Evolutionary conservation across 2,888 invertebrate species (phyloP), one percentile per base, ranked within the genome.

Genomic region (Hyppa rectilinea): DNA sequence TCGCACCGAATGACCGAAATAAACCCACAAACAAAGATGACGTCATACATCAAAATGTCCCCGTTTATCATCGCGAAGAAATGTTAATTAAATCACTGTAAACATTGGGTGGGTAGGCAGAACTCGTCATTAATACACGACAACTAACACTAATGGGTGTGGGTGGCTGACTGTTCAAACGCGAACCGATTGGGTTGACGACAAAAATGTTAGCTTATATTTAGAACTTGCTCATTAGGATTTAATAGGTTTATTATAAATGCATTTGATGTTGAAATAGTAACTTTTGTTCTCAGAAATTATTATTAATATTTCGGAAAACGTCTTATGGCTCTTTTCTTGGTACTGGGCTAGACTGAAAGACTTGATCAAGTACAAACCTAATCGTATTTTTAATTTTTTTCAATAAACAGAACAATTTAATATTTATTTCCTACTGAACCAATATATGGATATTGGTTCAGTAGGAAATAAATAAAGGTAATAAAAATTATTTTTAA

Each of bases 71-170:
- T 86, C 71, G 81, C 77, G 71, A 85, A 88, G 89, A 91, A 89
- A 90, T 90, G 85, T 91, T 91, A 92, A 92, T 90, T 91, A 91
- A 90, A 88, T 82, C 84, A 77, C 80, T 87, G 87, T 89, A 89
- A 91, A 90, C 85, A 87, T 89, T 87, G 88, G 88, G 83, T 86
- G 88, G 88, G 85, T 87, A 87, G 86, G 83, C 84, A 83, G 81
- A 88, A 90, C 87, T 87, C 85, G 85, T 87, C 89, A 92, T 91
- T 91, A 91, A 90, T 91, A 90, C 78, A 87, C 82, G 91, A 89
- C 90, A 89, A 84, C 86, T 78, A 87, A 87, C 84, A 73, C 86
- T 91, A 91, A 91, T 91, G 89, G 89, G 83, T 86, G 80, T 81
- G 80, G 84, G 75, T 70, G 78, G 70, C 12, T 64, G 71, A 34